Conservation (phyloP, 2,113 vertebrate species). For the Anolis sagrei region DNA sequence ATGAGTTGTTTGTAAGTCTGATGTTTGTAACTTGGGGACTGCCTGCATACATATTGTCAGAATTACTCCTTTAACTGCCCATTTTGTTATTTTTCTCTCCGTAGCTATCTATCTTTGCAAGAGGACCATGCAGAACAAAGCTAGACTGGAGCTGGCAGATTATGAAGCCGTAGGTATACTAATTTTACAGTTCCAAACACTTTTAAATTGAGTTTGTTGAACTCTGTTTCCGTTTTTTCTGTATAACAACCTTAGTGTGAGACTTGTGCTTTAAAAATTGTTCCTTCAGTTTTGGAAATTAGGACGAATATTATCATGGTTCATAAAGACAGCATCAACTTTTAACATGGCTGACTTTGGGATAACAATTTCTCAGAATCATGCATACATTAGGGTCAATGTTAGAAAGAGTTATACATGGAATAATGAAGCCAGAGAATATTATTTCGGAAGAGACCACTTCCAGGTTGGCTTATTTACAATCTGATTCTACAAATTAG, state of each 20-base stretch:
- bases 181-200: constrained; percentile 58
- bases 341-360: neutral
- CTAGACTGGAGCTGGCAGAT: constrained; percentile 93
- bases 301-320: neutral
- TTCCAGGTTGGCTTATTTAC: neutral
- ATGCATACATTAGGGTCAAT: neutral
- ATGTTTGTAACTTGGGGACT: too few species aligned
- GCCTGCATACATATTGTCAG: neutral
- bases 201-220: neutral
- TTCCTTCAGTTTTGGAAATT: neutral
- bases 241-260: neutral
- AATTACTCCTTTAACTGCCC: constrained; percentile 38
- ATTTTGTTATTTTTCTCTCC: constrained; percentile 58
- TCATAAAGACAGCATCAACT: neutral
- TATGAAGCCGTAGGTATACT: constrained; percentile 94
- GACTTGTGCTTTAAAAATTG: neutral
- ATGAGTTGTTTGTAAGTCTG: too few species aligned
- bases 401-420: neutral
- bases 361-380: neutral
- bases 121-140: constrained; percentile 98
- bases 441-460: neutral
- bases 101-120: constrained; percentile 98
- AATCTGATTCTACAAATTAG: neutral
- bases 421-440: neutral
- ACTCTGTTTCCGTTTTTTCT: constrained; percentile 19